phyloP scores from a whole-genome alignment of 2,797 vertebrate species.

The Coluber constrictor region DNA sequence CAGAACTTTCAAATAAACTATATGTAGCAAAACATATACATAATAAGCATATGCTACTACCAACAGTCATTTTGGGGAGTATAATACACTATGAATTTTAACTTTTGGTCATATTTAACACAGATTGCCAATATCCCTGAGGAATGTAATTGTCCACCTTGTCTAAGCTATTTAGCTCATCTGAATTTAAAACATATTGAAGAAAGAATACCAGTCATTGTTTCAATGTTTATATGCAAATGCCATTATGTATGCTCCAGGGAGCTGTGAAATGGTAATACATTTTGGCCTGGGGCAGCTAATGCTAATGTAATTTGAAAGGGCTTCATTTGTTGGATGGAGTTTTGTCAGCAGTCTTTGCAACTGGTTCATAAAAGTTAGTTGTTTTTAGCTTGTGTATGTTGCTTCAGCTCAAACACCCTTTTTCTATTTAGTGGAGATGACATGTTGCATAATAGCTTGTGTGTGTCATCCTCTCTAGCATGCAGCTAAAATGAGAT shows the following conservation, averaged over 20 bases:
- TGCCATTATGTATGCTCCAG: not conserved
- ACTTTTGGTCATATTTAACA: slow-evolving; percentile 53
- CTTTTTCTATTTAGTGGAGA: not conserved
- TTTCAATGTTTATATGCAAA: not conserved
- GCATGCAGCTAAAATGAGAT: not conserved
- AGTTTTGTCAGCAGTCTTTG: not conserved
- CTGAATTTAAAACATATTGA: slow-evolving; percentile 31
- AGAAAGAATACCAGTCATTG: not conserved
- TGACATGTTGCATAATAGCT: not conserved
- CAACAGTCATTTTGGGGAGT: slow-evolving; percentile 51
- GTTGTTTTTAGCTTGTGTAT: not conserved
- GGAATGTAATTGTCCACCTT: slow-evolving; percentile 33
- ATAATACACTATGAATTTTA: slow-evolving; percentile 44
- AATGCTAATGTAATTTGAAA: not conserved
- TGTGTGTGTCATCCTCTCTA: not conserved
- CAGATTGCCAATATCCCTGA: slow-evolving; percentile 48
- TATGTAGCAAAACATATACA: slow-evolving; percentile 40
- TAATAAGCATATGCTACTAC: slow-evolving; percentile 22
- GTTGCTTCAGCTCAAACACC: not conserved
- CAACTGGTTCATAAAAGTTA: not conserved
- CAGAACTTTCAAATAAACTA: not conserved
- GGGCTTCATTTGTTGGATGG: not conserved
- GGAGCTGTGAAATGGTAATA: not conserved
- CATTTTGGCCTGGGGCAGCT: not conserved
- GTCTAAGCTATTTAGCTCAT: slow-evolving; percentile 13